phyloP scores from a whole-genome alignment of 2,797 vertebrate genomes.

The Sebastes hubbsi region DNA sequence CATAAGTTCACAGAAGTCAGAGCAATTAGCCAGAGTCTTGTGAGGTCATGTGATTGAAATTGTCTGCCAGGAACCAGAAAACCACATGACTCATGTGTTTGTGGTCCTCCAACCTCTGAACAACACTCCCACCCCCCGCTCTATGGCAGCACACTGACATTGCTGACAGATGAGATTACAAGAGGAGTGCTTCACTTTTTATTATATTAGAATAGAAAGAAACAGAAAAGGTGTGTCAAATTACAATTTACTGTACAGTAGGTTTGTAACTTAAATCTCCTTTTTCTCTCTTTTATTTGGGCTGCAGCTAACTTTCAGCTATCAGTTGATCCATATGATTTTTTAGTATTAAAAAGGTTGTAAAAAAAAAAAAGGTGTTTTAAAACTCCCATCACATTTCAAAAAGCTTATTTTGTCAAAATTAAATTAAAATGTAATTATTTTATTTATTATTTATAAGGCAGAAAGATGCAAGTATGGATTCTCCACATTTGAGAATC shows the following conservation, averaged over 20 bases:
- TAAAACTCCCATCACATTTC: not conserved
- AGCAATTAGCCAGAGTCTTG: constrained; percentile 14
- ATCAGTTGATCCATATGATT: not conserved
- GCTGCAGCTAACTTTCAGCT: not conserved
- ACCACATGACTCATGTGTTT: constrained; percentile 23
- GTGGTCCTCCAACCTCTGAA: not conserved
- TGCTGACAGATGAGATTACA: not conserved
- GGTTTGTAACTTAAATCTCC: not conserved
- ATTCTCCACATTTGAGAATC: not conserved
- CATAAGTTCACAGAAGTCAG: not conserved
- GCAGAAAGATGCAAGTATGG: not conserved
- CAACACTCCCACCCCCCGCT: not conserved
- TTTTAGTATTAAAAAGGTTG: not conserved
- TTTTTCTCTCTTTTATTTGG: too few relatives aligned
- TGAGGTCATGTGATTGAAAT: constrained; percentile 65
- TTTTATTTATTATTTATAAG: not conserved
- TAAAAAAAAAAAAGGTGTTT: not conserved
- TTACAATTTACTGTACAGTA: not conserved
- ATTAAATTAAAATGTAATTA: not conserved
- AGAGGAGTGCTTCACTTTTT: not conserved
- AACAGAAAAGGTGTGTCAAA: not conserved
- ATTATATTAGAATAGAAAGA: not conserved
- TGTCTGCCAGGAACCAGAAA: constrained; percentile 13
- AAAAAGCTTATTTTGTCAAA: not conserved
- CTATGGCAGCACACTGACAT: not conserved